Conservation (phyloP, 2,113 vertebrate species). For the Grus americana region DNA sequence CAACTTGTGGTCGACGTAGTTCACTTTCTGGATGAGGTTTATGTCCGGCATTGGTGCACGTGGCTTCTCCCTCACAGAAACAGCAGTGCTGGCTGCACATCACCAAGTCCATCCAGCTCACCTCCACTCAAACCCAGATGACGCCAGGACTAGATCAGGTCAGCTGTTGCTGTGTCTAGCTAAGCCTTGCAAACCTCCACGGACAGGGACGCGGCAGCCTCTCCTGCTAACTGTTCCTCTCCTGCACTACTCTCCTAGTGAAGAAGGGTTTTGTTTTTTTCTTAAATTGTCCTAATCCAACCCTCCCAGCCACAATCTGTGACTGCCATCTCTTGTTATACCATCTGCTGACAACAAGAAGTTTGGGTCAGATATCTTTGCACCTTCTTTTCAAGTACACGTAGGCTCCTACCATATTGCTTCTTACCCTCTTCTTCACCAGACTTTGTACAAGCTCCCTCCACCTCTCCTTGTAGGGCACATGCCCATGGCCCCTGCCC, state of each 20-base stretch:
- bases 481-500: neutral
- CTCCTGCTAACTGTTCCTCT: neutral
- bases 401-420: neutral
- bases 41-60: fast-evolving
- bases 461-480: neutral
- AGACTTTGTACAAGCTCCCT: neutral
- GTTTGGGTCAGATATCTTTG: neutral
- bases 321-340: neutral
- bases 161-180: neutral
- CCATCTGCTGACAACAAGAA: neutral
- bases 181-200: neutral
- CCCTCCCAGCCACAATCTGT: neutral
- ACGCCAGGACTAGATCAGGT: neutral
- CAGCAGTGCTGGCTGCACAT: neutral
- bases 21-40: neutral
- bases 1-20: fast-evolving
- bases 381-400: neutral
- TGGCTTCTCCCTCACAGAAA: neutral
- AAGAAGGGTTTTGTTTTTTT: neutral
- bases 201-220: neutral
- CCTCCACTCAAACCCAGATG: neutral
- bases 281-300: neutral
- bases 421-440: neutral
- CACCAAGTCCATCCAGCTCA: neutral
- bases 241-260: neutral